Percentiles rank a stretch among this genome's conserved stretches.
Evolutionary conservation across 92 coral and sea anemone species (phyloP).

Genomic region (Anthopleura xanthogrammica): DNA sequence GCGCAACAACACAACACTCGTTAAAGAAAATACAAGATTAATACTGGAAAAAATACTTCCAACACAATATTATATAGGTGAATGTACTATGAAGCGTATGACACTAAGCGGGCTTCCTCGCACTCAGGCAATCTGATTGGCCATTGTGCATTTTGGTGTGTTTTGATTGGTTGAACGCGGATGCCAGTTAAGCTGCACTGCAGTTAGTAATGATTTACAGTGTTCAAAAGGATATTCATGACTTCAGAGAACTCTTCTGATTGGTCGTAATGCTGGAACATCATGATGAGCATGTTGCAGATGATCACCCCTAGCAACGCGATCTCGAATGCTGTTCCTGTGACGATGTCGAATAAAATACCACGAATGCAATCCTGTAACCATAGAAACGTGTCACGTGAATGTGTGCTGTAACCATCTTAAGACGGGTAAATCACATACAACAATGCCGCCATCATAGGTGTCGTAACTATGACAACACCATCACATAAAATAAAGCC

Average conservation of each 20-base stretch:
- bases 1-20: constrained; percentile 31
- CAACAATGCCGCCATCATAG: background rate
- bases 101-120: too few relatives aligned
- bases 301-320: constrained; percentile 73
- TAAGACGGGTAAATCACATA: background rate
- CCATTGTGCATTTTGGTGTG: too few relatives aligned
- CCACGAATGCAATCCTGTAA: constrained; percentile 69
- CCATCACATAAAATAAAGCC: too few relatives aligned
- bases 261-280: constrained; percentile 86
- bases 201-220: background rate
- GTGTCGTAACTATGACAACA: too few relatives aligned
- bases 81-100: too few relatives aligned
- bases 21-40: constrained; percentile 53
- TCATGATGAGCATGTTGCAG: constrained; percentile 85
- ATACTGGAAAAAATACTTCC: background rate
- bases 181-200: too few relatives aligned
- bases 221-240: constrained; percentile 81
- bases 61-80: too few relatives aligned
- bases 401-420: background rate
- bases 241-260: constrained; percentile 48
- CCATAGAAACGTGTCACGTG: background rate
- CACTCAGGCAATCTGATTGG: too few relatives aligned
- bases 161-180: too few relatives aligned
- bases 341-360: constrained; percentile 60
- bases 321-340: constrained; percentile 76